A percentile compares a stretch with the other conserved stretches of the same genome.
Conservation (phyloP, 2,888 invertebrate species). For the Meteorus colon region DNA sequence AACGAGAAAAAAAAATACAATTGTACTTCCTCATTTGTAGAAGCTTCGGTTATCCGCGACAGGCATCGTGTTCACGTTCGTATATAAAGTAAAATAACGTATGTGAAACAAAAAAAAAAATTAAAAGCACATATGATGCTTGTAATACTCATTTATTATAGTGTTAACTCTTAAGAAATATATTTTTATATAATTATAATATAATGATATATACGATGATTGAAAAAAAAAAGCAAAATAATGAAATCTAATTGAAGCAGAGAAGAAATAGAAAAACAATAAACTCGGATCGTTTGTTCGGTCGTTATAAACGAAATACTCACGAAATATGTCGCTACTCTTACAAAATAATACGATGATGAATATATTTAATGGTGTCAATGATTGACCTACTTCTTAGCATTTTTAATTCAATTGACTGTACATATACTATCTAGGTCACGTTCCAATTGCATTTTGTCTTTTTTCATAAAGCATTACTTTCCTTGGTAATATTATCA, state of each 20-base stretch:
- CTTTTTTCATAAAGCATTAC: background rate
- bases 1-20: slow-evolving; percentile 38
- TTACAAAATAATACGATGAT: background rate
- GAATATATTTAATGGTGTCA: slow-evolving; percentile 16
- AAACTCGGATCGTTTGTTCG: slow-evolving; percentile 30
- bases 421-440: slow-evolving; percentile 1
- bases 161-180: slow-evolving; percentile 73
- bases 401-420: slow-evolving; percentile 15
- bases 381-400: slow-evolving; percentile 7
- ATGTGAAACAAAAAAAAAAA: slow-evolving; percentile 34
- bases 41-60: slow-evolving; percentile 73
- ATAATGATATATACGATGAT: slow-evolving; percentile 47
- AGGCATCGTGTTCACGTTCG: slow-evolving; percentile 71
- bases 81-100: slow-evolving; percentile 50
- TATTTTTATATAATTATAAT: slow-evolving; percentile 73
- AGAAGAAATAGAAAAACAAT: slow-evolving; percentile 13
- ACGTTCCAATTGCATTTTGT: slow-evolving; percentile 37
- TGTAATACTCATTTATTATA: slow-evolving; percentile 73
- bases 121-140: slow-evolving; percentile 63
- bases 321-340: background rate
- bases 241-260: slow-evolving; percentile 4
- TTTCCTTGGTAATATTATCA: slow-evolving; percentile 2
- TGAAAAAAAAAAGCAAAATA: slow-evolving; percentile 16
- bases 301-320: slow-evolving; percentile 26
- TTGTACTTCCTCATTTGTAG: slow-evolving; percentile 66